Conservation (phyloP, 2,113 vertebrate genomes). For the Bufo gargarizans region DNA sequence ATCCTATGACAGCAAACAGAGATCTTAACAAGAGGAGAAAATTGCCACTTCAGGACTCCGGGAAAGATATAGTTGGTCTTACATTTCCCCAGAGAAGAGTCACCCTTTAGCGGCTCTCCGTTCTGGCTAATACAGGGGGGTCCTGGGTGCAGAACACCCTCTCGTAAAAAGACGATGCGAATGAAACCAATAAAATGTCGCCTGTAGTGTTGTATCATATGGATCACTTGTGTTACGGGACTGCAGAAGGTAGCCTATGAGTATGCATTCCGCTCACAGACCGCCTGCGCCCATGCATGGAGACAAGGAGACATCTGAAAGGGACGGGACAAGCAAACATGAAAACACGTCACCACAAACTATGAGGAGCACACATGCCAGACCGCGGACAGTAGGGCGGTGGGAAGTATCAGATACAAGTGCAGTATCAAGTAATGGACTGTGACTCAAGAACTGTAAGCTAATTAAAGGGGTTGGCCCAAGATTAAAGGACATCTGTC, state of each 20-base stretch:
- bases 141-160: neutral
- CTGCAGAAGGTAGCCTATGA: neutral
- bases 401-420: conserved; percentile 25
- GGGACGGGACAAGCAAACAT: neutral
- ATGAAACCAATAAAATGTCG: neutral
- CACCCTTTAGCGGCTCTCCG: too few species aligned
- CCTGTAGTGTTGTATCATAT: neutral
- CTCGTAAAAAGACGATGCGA: neutral
- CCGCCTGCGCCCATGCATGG: neutral
- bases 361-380: neutral
- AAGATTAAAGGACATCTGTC: too few species aligned
- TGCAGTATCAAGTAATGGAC: neutral
- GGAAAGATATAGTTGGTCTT: too few species aligned
- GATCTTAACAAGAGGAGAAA: too few species aligned
- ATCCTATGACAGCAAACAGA: neutral
- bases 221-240: neutral
- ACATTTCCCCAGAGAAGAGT: too few species aligned
- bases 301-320: neutral
- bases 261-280: neutral
- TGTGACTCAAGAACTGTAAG: neutral
- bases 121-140: neutral
- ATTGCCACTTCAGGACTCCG: too few species aligned
- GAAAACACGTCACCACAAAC: neutral
- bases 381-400: neutral
- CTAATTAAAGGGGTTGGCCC: neutral